Base-by-base conservation (phyloP, 37 sponge, comb jelly and placozoan species). In the Axinella damicornis region DNA sequence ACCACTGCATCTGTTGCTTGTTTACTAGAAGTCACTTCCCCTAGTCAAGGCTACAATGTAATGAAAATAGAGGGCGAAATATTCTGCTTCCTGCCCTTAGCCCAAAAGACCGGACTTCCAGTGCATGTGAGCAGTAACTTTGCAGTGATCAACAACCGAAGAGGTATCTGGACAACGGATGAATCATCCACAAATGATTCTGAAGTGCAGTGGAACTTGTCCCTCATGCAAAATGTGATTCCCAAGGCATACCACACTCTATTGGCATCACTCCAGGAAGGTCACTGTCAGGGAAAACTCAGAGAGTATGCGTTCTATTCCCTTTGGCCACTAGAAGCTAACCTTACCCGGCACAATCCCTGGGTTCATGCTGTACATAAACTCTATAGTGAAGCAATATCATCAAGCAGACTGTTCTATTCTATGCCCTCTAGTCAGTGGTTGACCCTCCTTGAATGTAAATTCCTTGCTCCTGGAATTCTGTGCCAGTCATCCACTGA, bases 61-160 rank as follows among this genome's bases (percentile, higher is more conserved):
- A 24, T 20, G 38, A 20, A 61, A 4, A 1, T 60, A 22, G 21
- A 54, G 58, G 85, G 85, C 30, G 76, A 74, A 63, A 41, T 64
- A 22, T 84, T 84, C 41, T 84, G 85, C 64, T 84, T 84, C 53
- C 53, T 84, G 37, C 85, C 85, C 15, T 69, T 84, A 25, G 36
- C 74, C 17, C 54, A 52, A 28, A 75, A 53, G 37, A 76, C 69
- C 24, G 85, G 85, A 17, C 52, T 89, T 2, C 89, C 89, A 6
- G 83, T 83, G 20, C 89, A 89, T 76, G 70, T 89, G 17, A 89
- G 76, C 57, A 72, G 68, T 36, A 78, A 74, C 63, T 83, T 89
- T 89, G 77, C 84, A 40, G 89, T 89, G 31, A 66, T 54, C n/a
- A 79, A 39, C 33, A 83, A 89, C 62, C 76, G 89, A 16, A 84